A percentile compares a stretch with the other conserved stretches of the same genome.
phyloP scores from a whole-genome alignment of 2,797 vertebrate genomes.

The Hozukius guyotensis region DNA sequence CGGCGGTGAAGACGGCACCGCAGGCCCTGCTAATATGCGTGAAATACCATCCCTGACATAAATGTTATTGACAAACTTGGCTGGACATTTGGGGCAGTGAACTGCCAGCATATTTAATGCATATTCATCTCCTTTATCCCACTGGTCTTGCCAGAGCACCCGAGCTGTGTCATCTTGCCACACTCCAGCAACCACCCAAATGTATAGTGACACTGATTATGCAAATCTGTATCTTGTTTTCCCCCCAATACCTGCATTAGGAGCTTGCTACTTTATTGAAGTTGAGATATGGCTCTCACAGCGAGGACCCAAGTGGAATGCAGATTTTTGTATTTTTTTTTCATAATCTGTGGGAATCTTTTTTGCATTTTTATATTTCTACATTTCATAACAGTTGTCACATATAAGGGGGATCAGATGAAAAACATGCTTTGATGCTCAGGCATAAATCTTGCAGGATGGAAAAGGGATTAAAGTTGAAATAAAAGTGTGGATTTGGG shows the following conservation, averaged over 20 bases:
- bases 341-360: conserved; percentile 80
- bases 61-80: conserved; percentile 85
- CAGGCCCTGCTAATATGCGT: conserved; percentile 74
- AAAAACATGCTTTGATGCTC: conserved; percentile 75
- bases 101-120: conserved; percentile 78
- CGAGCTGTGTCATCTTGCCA: conserved; percentile 83
- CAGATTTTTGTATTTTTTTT: conserved; percentile 36
- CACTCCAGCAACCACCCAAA: conserved; percentile 84
- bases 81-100: conserved; percentile 83
- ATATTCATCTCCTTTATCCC: conserved; percentile 84
- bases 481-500: conserved; percentile 58
- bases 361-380: conserved; percentile 72
- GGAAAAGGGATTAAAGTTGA: conserved; percentile 64
- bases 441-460: conserved; percentile 61
- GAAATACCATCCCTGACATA: conserved; percentile 78
- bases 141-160: conserved; percentile 75
- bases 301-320: conserved; percentile 56
- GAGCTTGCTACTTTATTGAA: conserved; percentile 80
- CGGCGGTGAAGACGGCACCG: conserved; percentile 58
- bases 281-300: conserved; percentile 75
- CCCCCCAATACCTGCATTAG: conserved; percentile 83
- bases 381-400: conserved; percentile 76
- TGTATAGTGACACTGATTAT: conserved; percentile 91
- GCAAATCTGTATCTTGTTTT: conserved; percentile 87
- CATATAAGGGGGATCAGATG: conserved; percentile 72